These are phyloP conservation scores for Caretta caretta DNA, from an alignment of 2,113 vertebrate species.

Conservation along the genomic window DNA sequence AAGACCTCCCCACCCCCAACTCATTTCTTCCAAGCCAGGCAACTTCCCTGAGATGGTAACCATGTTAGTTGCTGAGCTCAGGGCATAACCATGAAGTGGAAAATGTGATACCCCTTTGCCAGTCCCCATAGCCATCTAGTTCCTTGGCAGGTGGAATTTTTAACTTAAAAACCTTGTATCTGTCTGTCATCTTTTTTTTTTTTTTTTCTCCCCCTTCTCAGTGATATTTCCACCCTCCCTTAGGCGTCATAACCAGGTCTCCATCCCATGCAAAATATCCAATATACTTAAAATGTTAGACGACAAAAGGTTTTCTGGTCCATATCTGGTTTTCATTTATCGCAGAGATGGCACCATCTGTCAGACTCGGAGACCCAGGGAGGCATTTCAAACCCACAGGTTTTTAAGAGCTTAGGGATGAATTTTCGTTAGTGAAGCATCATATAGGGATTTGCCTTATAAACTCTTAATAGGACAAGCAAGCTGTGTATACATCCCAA, in stretches of 20 bases:
- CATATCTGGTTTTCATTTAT: neutral
- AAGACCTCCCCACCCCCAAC: neutral
- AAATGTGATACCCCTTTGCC: too few species aligned
- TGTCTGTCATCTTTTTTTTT: too few species aligned
- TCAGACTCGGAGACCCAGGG: neutral
- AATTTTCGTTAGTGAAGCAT: neutral
- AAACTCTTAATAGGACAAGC: neutral
- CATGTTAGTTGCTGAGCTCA: neutral
- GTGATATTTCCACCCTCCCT: neutral
- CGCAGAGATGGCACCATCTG: neutral
- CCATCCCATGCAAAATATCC: neutral
- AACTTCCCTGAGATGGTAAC: neutral
- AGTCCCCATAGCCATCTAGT: neutral
- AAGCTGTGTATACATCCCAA: neutral
- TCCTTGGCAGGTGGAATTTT: neutral
- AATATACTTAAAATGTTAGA: neutral
- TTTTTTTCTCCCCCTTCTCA: neutral
- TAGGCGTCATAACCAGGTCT: neutral
- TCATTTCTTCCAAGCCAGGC: neutral
- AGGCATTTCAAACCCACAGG: neutral
- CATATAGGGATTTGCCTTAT: neutral
- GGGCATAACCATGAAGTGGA: neutral
- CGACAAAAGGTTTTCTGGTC: neutral
- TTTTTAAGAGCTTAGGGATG: neutral
- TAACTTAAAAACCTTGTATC: neutral